Evolutionary conservation across 2,888 invertebrate species (phyloP).

Genomic region (Lasiommata megera): DNA sequence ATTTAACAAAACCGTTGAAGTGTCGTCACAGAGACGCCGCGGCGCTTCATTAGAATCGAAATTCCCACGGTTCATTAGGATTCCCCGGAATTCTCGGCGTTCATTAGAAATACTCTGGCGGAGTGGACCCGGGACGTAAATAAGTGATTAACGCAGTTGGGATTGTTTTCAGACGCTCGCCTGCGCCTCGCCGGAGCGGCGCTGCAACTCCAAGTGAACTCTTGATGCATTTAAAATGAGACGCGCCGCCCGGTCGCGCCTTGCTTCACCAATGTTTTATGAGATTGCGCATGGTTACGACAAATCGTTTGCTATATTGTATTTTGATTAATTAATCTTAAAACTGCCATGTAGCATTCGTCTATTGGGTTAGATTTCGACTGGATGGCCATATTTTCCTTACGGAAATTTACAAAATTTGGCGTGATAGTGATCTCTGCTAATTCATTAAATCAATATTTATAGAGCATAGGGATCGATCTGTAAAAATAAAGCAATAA

Average conservation of each 20-base stretch:
- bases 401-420: too few relatives aligned
- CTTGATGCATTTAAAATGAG: conserved; percentile 76
- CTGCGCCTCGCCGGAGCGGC: conserved; percentile 30
- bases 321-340: not conserved
- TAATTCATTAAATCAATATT: too few relatives aligned
- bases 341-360: not conserved
- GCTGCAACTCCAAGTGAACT: conserved; percentile 61
- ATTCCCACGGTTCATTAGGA: conserved; percentile 79
- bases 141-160: conserved; percentile 80
- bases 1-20: conserved; percentile 50
- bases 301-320: conserved; percentile 37
- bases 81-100: conserved; percentile 69
- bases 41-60: conserved; percentile 72
- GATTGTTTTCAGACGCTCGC: conserved; percentile 72
- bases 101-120: conserved; percentile 74
- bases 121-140: conserved; percentile 73
- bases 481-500: too few relatives aligned
- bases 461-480: too few relatives aligned
- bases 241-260: conserved; percentile 35
- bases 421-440: too few relatives aligned
- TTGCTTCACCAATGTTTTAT: conserved; percentile 54
- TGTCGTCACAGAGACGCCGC: conserved; percentile 39
- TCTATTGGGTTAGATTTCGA: not conserved
- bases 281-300: conserved; percentile 45
- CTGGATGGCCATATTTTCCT: too few relatives aligned